Evolutionary conservation across 2,113 vertebrate genomes (phyloP).

Genomic region (Crotalus viridis): DNA sequence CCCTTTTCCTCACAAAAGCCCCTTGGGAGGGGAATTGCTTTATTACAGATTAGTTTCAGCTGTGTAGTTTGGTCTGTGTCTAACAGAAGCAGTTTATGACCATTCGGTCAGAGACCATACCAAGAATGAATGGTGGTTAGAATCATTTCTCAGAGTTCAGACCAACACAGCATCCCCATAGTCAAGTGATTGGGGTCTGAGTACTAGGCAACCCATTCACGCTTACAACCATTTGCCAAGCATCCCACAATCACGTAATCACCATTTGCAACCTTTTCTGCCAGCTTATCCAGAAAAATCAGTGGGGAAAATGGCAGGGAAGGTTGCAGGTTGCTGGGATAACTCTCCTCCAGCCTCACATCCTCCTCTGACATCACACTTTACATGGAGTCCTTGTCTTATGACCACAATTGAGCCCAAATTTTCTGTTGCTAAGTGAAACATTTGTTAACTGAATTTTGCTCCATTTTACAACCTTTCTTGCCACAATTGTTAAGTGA

Average conservation of each 20-base stretch:
- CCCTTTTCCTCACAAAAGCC: neutral
- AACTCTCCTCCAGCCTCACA: neutral
- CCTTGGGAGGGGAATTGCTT: neutral
- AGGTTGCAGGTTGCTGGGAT: neutral
- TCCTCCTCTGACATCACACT: neutral
- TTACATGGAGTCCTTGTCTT: no score
- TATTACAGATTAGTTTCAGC: neutral
- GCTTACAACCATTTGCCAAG: neutral
- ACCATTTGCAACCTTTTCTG: neutral
- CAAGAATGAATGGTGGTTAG: neutral
- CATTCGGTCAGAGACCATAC: neutral
- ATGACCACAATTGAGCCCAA: no score
- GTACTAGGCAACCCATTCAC: neutral
- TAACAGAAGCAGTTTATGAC: neutral
- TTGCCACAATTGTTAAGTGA: no score
- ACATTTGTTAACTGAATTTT: no score
- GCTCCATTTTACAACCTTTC: no score
- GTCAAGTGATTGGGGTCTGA: neutral
- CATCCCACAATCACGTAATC: neutral
- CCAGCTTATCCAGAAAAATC: neutral
- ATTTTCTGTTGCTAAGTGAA: no score
- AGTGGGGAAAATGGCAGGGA: neutral
- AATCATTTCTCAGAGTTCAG: neutral
- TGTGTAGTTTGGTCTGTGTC: neutral
- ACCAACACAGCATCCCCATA: neutral